Percentiles rank a stretch among this genome's conserved stretches.
These are phyloP conservation scores for Pachycephala philippinensis DNA, from an alignment of 2,113 vertebrate species.

Conservation along the genomic window DNA sequence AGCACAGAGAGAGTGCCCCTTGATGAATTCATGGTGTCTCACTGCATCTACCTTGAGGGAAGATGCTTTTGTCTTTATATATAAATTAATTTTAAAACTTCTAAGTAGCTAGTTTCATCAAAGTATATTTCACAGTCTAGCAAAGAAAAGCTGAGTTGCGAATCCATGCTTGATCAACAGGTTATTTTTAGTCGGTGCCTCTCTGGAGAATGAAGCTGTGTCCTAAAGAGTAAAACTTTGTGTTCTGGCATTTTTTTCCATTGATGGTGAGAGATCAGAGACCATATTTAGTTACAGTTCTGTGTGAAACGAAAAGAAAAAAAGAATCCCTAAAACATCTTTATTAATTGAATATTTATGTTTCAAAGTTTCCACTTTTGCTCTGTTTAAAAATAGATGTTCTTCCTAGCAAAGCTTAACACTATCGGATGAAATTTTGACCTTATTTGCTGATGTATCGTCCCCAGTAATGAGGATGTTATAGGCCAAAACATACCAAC, in stretches of 20 bases:
- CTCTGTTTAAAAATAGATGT: background rate
- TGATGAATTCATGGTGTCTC: background rate
- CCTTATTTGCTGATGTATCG: background rate
- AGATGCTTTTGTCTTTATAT: background rate
- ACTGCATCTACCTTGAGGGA: background rate
- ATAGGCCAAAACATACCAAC: background rate
- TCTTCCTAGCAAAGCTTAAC: background rate
- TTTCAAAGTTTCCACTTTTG: background rate
- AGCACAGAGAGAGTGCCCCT: background rate
- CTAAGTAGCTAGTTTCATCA: background rate
- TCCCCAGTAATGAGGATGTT: background rate
- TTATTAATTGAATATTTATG: background rate
- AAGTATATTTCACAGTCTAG: background rate
- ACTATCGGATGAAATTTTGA: background rate
- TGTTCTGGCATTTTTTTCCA: background rate
- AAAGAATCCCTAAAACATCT: background rate
- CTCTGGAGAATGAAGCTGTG: background rate
- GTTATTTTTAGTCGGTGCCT: background rate
- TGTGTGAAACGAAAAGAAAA: background rate
- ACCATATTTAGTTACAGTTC: background rate
- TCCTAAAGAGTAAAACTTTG: background rate
- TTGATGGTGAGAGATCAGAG: background rate
- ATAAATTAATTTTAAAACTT: background rate
- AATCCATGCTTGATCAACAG: background rate
- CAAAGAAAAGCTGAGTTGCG: background rate